Base-by-base conservation (phyloP, 2,797 vertebrate species). In the Helicolenus hilgendorfi region DNA sequence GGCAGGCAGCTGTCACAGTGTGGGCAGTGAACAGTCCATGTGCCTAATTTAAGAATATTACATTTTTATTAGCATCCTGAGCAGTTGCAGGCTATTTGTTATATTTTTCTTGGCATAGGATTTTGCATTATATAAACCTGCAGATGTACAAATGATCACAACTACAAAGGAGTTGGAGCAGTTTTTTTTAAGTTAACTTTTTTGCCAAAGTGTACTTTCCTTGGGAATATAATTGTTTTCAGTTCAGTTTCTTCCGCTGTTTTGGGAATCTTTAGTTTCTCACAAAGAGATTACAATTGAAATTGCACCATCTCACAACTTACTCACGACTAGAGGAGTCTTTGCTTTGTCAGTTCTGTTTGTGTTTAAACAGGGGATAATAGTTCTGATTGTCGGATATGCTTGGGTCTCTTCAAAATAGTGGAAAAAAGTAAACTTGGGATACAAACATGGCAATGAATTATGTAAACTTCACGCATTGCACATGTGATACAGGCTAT, bases 1-100 rank as follows among this genome's bases (percentile, higher is more conserved):
- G 69, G 83, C 81, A 81, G 76, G 73, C 89, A 89, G 79, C 87
- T 91, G 84, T 78, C 86, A 85, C 63, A 65, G 36, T 74, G 77
- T 85, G 80, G 86, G 77, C 84, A 91, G 62, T 49, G 63, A 88
- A 72, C 74, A 70, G 62, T 36, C 74, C 69, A 27, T 80, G 74
- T 63, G 69, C 64, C 77, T 64, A 56, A 72, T 91, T 81, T 83
- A 72, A 78, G 77, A 75, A 80, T 75, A 85, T 82, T 59, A 31
- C 38, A 33, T 36, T 63, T 79, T 70, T 74, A 75, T 45, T 62
- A 76, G 63, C 73, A 79, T 79, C 58, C 45, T 75, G 29, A 79
- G n/a, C 38, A 35, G 27, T 70, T 79, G 62, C 14, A 22, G 9
- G 49, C n/a, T 55, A 65, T 75, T 83, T 86, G 64, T 67, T 59